These are phyloP conservation scores for Pteromalus puparum DNA, from an alignment of 1,140 invertebrate species.

Conservation along the genomic window DNA sequence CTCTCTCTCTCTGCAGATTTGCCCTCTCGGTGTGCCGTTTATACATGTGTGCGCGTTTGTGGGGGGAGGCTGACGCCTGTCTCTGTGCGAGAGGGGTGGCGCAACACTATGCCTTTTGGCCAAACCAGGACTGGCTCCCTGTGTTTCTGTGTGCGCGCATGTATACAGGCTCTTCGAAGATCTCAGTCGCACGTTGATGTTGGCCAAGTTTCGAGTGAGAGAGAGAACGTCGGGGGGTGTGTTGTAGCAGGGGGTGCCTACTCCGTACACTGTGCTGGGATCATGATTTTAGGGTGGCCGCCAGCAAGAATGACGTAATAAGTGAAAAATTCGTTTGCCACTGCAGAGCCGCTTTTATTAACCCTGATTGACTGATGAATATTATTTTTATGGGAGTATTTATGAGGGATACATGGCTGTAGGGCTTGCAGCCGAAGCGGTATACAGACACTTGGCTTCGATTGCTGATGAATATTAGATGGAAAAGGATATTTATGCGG, in stretches of 20 bases:
- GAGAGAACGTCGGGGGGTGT: neutral
- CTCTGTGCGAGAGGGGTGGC: neutral
- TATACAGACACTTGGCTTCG: neutral
- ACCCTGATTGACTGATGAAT: constrained; percentile 27
- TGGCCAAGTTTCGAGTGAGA: constrained; percentile 47
- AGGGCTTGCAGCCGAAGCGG: neutral
- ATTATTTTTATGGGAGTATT: neutral
- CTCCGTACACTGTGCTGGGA: constrained; percentile 21
- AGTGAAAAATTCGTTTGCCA: constrained; percentile 50
- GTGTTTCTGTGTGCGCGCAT: neutral
- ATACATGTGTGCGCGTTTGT: neutral
- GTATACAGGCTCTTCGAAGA: neutral
- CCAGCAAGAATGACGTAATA: constrained; percentile 49
- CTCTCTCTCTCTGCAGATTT: constrained; percentile 12
- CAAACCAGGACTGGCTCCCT: neutral
- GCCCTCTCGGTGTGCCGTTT: neutral
- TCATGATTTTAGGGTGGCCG: constrained; percentile 52
- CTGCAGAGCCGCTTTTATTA: constrained; percentile 27
- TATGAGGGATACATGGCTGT: neutral
- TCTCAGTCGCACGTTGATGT: constrained; percentile 35
- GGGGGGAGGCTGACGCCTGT: neutral
- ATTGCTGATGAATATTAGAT: neutral
- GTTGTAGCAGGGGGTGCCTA: neutral
- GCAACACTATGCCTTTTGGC: neutral
- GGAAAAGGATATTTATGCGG: neutral